Base-by-base conservation (phyloP, 2,888 invertebrate species). In the Cephus pygmeus region DNA sequence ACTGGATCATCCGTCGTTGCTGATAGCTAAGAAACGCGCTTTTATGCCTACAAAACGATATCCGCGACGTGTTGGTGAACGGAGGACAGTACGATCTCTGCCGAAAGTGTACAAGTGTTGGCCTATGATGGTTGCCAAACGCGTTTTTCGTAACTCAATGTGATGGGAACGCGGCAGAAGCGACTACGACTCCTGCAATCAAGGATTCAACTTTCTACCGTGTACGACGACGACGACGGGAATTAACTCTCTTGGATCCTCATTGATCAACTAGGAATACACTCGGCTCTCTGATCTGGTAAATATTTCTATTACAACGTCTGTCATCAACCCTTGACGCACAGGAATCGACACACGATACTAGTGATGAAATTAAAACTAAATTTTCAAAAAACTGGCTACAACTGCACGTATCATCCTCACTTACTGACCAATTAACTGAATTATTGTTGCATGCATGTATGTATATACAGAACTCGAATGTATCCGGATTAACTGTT, bases 121-220 rank as follows among this genome's bases (percentile, higher is more conserved):
- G 71, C 31, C 71, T 34, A 34, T 11, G 34, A 31, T 71, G 71
- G 33, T 71, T 31, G 71, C 71, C 71, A 34, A 71, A 71, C 34
- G 34, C 71, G 15, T 33, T 71, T 71, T 71, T 71, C 71, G 71
- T 71, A 12, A 71, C 31, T 71, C 31, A 11, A 33, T 34, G 71
- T 71, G 71, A 71, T 34, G 71, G 34, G 34, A 71, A 71, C 71
- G 31, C 71, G 31, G 71, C 71, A 56, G 71, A 71, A 71, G 34
- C 71, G 71, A 71, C 12, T 56, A 23, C 23, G 56, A 3, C 56
- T 56, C 71, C 34, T 71, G 33, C 71, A 71, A 71, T 12, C 71
- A 2, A 71, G 71, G 71, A 31, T 34, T 31, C 6, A 56, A 56
- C 56, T 56, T 56, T 56, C 56, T 56, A 56, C 23, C 56, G 56